Percentiles rank a stretch among this genome's conserved stretches.
These are phyloP conservation scores for Pachliopta kotzebuea DNA, from an alignment of 2,888 invertebrate species.

Conservation along the genomic window DNA sequence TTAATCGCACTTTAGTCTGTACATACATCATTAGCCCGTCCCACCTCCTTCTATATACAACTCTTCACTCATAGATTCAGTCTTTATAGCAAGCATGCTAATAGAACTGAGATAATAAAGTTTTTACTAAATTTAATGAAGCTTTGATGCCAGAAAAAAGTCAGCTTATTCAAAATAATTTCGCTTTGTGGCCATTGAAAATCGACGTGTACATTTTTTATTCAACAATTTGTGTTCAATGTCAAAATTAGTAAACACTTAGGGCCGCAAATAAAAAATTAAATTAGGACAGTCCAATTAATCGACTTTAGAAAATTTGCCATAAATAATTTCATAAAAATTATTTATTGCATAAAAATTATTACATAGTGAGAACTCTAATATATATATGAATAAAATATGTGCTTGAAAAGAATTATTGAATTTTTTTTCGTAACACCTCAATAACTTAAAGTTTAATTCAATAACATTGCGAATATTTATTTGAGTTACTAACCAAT, in stretches of 20 bases:
- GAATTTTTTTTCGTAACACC: too few species aligned
- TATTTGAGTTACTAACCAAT: too few species aligned
- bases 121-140: neutral
- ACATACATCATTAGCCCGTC: slow-evolving; percentile 58
- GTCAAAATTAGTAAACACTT: neutral
- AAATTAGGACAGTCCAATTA: too few species aligned
- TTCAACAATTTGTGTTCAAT: neutral
- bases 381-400: too few species aligned
- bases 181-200: neutral
- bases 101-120: neutral
- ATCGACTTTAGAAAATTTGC: too few species aligned
- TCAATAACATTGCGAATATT: too few species aligned
- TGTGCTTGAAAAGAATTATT: too few species aligned
- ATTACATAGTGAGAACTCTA: too few species aligned
- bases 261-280: neutral
- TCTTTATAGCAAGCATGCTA: slow-evolving; percentile 9
- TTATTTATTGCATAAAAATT: too few species aligned
- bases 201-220: neutral
- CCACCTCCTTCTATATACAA: slow-evolving; percentile 58
- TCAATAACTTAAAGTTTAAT: too few species aligned
- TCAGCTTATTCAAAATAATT: neutral
- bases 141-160: neutral
- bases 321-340: too few species aligned
- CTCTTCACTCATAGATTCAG: slow-evolving; percentile 1
- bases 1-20: slow-evolving; percentile 42